Conservation (phyloP, 2,113 vertebrate species). For the Astur gentilis region DNA sequence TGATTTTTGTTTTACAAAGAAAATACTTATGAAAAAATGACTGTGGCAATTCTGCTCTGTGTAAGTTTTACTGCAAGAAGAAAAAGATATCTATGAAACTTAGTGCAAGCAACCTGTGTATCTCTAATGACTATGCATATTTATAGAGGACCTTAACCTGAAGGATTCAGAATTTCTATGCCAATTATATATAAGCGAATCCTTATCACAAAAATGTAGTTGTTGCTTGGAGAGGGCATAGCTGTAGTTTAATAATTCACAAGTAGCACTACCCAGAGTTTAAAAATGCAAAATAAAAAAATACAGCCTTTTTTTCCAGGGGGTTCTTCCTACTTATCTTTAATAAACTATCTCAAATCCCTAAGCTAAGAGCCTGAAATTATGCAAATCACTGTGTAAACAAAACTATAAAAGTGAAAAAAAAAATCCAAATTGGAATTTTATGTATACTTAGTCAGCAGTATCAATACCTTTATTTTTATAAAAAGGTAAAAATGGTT, state of each 20-base stretch:
- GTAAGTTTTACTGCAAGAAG: background rate
- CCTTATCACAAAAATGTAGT: background rate
- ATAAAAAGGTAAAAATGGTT: background rate
- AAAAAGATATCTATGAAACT: background rate
- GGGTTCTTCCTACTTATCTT: background rate
- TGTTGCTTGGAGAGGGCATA: background rate
- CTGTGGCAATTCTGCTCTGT: background rate
- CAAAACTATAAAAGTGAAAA: background rate
- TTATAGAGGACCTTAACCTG: background rate
- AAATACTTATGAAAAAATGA: background rate
- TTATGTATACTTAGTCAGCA: background rate
- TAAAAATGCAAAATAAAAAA: background rate
- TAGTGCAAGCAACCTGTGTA: background rate
- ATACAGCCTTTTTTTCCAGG: fast-evolving
- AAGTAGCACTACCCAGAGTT: background rate
- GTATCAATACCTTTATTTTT: background rate
- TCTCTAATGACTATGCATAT: background rate
- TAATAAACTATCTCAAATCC: background rate
- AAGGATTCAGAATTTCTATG: background rate
- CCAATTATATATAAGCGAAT: background rate
- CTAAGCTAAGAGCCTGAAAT: background rate
- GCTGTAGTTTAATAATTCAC: background rate
- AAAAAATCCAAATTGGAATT: background rate
- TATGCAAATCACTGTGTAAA: background rate
- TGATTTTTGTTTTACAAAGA: background rate